These are phyloP conservation scores for Leucosticte australis DNA, from an alignment of 2,113 vertebrate genomes.

Conservation along the genomic window DNA sequence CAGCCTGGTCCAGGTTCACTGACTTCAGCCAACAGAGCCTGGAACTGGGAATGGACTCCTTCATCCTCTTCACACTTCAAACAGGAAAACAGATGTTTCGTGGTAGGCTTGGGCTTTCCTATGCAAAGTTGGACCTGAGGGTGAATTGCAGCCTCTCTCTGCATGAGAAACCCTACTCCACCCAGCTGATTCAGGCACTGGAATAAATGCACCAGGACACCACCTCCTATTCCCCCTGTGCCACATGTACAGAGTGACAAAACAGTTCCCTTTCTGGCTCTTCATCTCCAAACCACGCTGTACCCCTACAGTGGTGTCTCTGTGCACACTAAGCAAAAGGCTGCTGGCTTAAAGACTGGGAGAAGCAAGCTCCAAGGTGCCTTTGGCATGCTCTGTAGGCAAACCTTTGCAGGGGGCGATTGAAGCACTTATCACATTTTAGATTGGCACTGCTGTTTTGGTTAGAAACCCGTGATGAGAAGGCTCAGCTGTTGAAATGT, in stretches of 20 bases:
- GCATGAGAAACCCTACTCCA: not conserved
- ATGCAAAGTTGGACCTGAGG: not conserved
- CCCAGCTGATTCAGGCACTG: not conserved
- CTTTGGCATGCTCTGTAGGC: not conserved
- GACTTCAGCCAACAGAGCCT: constrained; percentile 52
- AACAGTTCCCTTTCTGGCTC: not conserved
- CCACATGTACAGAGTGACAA: not conserved
- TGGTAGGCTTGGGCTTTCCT: not conserved
- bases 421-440: not conserved
- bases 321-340: not conserved
- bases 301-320: not conserved
- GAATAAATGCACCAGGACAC: not conserved
- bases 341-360: not conserved
- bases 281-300: rapidly evolving
- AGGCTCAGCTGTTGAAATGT: not conserved
- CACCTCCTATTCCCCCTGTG: not conserved
- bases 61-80: constrained; percentile 47
- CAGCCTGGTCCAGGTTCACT: constrained; percentile 31
- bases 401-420: not conserved
- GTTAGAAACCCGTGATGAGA: not conserved
- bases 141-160: not conserved
- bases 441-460: not conserved
- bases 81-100: not conserved
- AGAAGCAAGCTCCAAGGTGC: not conserved
- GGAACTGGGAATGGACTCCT: constrained; percentile 62